Evolutionary conservation across 2,113 vertebrate species (phyloP).

Genomic region (Carassius auratus): DNA sequence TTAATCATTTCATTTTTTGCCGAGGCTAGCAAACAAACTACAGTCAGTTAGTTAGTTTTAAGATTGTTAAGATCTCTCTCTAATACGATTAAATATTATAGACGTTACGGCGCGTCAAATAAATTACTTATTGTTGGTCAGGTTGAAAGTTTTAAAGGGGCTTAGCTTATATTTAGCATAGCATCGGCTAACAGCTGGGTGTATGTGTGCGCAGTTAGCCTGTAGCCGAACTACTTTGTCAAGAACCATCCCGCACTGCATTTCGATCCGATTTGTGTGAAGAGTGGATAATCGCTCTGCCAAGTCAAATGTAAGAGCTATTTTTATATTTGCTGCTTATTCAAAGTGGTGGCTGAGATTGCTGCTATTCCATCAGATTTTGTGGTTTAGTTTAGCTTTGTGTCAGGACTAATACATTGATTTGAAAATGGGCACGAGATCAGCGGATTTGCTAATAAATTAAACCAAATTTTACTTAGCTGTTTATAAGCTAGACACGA

Average conservation of each 20-base stretch:
- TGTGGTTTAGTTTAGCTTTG: background rate
- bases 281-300: background rate
- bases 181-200: constrained; percentile 41
- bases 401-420: background rate
- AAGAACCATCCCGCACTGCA: background rate
- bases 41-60: background rate
- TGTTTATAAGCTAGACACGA: background rate
- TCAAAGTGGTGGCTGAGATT: constrained; percentile 6
- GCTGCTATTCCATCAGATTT: background rate
- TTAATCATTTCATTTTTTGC: constrained; percentile 41
- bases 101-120: background rate
- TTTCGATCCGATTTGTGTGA: background rate
- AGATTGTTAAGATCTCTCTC: background rate
- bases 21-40: background rate
- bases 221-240: background rate
- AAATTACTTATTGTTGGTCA: background rate
- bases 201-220: constrained; percentile 38
- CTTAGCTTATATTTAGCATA: constrained; percentile 29
- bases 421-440: background rate
- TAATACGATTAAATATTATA: background rate
- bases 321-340: background rate
- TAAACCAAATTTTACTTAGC: no score
- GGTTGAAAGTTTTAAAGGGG: constrained; percentile 14
- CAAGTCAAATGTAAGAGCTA: constrained; percentile 20
- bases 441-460: background rate